A percentile compares a stretch with the other conserved stretches of the same genome.
phyloP scores from a whole-genome alignment of 1,140 invertebrate genomes.

The Scaptodrosophila lebanonensis region DNA sequence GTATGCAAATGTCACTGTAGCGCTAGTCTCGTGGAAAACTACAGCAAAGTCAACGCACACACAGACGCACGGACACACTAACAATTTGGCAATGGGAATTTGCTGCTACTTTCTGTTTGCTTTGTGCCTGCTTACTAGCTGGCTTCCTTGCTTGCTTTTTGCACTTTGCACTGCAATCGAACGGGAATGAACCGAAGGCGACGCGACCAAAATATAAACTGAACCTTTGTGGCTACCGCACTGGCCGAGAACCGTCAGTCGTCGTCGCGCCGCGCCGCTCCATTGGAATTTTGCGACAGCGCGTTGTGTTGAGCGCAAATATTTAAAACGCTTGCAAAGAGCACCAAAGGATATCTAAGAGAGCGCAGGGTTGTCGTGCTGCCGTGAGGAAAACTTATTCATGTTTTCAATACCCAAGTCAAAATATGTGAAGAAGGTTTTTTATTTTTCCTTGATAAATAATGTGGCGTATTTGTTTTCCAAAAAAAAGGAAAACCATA shows the following conservation, averaged over 20 bases:
- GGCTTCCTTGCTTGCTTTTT: constrained; percentile 41
- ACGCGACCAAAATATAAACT: constrained; percentile 71
- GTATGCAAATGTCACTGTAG: too few species aligned
- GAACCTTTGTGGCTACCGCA: constrained; percentile 24
- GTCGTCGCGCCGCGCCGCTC: constrained; percentile 25
- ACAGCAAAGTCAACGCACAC: neutral
- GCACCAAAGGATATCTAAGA: constrained; percentile 40
- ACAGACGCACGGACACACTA: neutral
- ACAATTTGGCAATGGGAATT: too few species aligned
- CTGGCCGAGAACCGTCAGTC: constrained; percentile 25
- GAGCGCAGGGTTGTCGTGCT: constrained; percentile 32
- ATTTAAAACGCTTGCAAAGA: constrained; percentile 28
- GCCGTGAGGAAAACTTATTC: neutral
- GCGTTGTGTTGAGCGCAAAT: constrained; percentile 3
- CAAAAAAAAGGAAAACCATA: too few species aligned
- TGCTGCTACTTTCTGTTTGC: too few species aligned
- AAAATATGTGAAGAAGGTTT: too few species aligned
- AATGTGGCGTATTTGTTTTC: too few species aligned
- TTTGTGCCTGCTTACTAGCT: too few species aligned
- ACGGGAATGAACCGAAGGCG: constrained; percentile 48
- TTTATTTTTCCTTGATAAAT: too few species aligned
- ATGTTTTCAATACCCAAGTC: neutral
- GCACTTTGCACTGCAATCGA: constrained; percentile 47
- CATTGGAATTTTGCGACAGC: constrained; percentile 64
- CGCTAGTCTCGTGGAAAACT: too few species aligned